A percentile compares a stretch with the other conserved stretches of the same genome.
phyloP scores from a whole-genome alignment of 2,113 vertebrate genomes.

The Ornithorhynchus anatinus region DNA sequence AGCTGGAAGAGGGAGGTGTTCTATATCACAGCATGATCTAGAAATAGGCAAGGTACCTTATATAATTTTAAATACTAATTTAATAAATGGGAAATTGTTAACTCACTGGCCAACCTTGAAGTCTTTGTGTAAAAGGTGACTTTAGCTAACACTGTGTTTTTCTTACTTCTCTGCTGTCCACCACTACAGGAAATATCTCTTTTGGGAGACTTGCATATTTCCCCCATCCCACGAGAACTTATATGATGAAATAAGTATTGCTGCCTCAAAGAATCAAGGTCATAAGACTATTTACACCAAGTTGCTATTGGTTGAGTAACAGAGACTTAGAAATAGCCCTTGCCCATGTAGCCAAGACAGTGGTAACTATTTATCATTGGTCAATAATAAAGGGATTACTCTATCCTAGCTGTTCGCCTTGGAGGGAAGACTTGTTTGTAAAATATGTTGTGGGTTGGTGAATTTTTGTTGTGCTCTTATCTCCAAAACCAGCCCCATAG shows the following conservation, averaged over 20 bases:
- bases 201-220: not conserved
- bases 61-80: constrained; percentile 41
- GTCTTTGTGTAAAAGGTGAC: constrained; percentile 31
- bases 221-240: not conserved
- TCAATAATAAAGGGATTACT: not conserved
- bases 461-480: not conserved
- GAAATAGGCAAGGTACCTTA: constrained; percentile 35
- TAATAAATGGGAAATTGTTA: constrained; percentile 53
- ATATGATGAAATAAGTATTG: not conserved
- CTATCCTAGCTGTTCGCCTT: not conserved
- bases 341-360: not conserved
- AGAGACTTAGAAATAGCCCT: not conserved
- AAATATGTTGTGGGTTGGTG: not conserved
- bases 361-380: not conserved
- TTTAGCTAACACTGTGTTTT: constrained; percentile 1
- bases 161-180: constrained; percentile 19
- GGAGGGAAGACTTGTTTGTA: not conserved
- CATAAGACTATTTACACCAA: not conserved
- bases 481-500: too few species aligned
- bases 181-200: constrained; percentile 2
- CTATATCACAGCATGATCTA: not conserved
- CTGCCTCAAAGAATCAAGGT: not conserved
- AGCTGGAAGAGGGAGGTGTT: constrained; percentile 12
- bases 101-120: constrained; percentile 34
- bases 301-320: not conserved